phyloP scores from a whole-genome alignment of 1,140 invertebrate genomes.

The Argopecten irradians region DNA sequence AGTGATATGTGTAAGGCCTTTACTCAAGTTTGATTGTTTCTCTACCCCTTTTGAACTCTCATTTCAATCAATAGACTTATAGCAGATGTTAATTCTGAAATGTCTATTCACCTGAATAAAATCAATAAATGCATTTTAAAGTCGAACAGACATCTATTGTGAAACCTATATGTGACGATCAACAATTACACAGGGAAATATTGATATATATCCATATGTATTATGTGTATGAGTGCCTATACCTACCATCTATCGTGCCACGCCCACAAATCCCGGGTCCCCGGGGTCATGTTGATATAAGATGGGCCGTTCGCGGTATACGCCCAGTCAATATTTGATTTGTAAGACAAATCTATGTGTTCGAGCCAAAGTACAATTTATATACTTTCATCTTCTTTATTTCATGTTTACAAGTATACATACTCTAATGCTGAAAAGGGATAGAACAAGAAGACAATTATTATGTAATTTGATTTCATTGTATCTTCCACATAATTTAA shows the following conservation, averaged over 20 bases:
- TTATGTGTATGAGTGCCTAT: not conserved
- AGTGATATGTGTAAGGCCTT: not conserved
- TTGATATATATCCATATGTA: not conserved
- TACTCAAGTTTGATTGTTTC: not conserved
- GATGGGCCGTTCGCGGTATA: not conserved
- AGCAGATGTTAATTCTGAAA: not conserved
- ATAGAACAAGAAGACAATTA: not conserved
- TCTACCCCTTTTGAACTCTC: too few relatives aligned
- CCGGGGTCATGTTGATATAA: not conserved
- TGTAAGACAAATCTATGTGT: not conserved
- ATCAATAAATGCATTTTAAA: not conserved
- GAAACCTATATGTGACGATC: not conserved
- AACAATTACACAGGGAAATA: not conserved
- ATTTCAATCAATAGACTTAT: too few relatives aligned
- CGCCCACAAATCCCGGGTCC: not conserved
- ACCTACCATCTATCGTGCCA: not conserved
- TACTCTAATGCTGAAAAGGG: not conserved
- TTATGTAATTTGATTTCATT: not conserved
- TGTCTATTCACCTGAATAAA: not conserved
- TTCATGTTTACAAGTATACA: not conserved
- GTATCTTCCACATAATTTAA: not conserved
- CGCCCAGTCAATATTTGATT: not conserved
- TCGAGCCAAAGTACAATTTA: not conserved
- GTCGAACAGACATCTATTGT: not conserved
- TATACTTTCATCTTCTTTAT: not conserved